Percentiles rank a stretch among this genome's conserved stretches.
These are phyloP conservation scores for Agrilus biguttatus DNA, from an alignment of 2,888 invertebrate species.

Conservation along the genomic window DNA sequence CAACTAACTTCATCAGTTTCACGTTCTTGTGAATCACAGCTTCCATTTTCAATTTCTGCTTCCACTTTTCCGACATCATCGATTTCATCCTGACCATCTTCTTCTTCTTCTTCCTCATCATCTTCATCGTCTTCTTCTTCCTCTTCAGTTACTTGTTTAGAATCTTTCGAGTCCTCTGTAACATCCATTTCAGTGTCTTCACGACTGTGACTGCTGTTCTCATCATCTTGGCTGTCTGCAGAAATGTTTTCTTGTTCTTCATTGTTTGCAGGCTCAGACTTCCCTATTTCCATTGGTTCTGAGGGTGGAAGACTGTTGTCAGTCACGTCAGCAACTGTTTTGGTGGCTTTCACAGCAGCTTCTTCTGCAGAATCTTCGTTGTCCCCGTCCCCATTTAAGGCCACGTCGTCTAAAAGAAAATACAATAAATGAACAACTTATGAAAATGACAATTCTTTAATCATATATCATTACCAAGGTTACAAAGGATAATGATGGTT, in stretches of 20 bases:
- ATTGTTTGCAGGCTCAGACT: constrained; percentile 12
- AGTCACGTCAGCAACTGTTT: too few relatives aligned
- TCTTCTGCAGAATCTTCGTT: not conserved
- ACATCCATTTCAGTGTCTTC: constrained; percentile 8
- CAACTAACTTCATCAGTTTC: constrained; percentile 15
- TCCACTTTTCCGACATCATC: constrained; percentile 7
- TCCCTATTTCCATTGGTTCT: constrained; percentile 12
- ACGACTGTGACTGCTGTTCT: constrained; percentile 4
- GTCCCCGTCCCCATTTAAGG: constrained; percentile 23
- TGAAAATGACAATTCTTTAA: not conserved
- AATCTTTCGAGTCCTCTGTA: constrained; percentile 4
- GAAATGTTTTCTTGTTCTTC: constrained; percentile 13
- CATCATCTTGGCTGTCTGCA: constrained; percentile 7
- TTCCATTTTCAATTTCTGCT: constrained; percentile 9
- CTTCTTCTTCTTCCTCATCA: constrained; percentile 15
- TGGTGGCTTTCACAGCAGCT: constrained; percentile 3
- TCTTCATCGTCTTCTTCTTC: constrained; percentile 15
- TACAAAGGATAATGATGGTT: not conserved
- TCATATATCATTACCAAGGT: constrained; percentile 1
- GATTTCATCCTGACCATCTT: constrained; percentile 6
- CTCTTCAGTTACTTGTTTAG: constrained; percentile 12
- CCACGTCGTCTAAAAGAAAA: constrained; percentile 12
- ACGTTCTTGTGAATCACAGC: constrained; percentile 1
- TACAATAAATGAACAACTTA: too few relatives aligned
- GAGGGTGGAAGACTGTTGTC: not conserved